A percentile compares a stretch with the other conserved stretches of the same genome.
phyloP scores from a whole-genome alignment of 2,113 vertebrate genomes.

The Callospermophilus lateralis region DNA sequence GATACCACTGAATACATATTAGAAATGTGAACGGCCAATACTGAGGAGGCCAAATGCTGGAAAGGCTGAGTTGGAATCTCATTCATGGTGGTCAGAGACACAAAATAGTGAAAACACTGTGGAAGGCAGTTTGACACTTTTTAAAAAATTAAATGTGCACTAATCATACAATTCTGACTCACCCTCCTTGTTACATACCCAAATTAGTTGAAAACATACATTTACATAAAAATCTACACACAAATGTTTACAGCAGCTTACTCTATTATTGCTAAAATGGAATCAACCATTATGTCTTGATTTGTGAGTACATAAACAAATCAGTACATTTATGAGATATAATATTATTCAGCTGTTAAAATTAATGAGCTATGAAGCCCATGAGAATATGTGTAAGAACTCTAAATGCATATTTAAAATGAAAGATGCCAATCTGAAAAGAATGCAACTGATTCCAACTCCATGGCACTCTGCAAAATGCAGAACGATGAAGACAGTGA shows the following conservation, averaged over 20 bases:
- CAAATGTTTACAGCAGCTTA: background rate
- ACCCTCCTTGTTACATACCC: too few species aligned
- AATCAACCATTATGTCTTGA: background rate
- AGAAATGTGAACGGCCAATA: background rate
- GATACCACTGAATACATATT: too few species aligned
- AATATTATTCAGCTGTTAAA: background rate
- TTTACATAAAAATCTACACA: background rate
- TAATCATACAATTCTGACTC: background rate
- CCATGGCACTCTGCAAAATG: background rate
- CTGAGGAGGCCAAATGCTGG: background rate
- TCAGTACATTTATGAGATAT: fast-evolving
- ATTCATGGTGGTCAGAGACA: background rate
- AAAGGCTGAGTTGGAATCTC: fast-evolving
- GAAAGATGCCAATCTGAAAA: background rate
- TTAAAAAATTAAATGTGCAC: background rate
- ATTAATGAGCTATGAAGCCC: background rate
- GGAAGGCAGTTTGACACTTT: background rate
- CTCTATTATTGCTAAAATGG: background rate
- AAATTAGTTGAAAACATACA: background rate
- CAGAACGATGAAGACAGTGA: background rate
- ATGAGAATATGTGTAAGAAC: background rate
- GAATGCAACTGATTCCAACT: background rate
- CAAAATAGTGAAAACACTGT: background rate
- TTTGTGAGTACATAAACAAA: background rate
- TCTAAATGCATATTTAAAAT: background rate